These are phyloP conservation scores for Montipora capricornis DNA, from an alignment of 64 coral and sea anemone species.

Conservation along the genomic window DNA sequence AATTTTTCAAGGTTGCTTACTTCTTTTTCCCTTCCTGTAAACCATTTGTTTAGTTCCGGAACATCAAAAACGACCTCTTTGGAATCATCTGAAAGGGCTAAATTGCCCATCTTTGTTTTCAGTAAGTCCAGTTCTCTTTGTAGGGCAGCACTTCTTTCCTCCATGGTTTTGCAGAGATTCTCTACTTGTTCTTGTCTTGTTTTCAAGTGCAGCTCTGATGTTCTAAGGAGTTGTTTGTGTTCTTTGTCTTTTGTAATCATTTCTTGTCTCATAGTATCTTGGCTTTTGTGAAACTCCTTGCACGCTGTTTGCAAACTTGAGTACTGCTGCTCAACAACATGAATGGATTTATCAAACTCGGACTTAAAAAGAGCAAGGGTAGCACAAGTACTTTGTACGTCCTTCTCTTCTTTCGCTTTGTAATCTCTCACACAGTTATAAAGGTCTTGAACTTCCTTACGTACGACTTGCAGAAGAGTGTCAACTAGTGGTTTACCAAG, in stretches of 20 bases:
- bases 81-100: neutral
- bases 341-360: neutral
- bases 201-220: no score
- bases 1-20: neutral
- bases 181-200: no score
- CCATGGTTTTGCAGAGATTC: no score
- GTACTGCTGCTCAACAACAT: neutral
- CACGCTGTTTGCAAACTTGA: neutral
- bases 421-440: neutral
- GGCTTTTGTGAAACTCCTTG: neutral
- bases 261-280: neutral
- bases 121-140: neutral
- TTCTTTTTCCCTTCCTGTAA: constrained; percentile 57
- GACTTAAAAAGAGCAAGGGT: neutral
- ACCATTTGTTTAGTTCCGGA: constrained; percentile 49
- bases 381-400: neutral
- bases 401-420: neutral
- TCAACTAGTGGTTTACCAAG: neutral
- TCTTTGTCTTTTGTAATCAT: no score
- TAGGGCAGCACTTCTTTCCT: no score
- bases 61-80: constrained; percentile 35
- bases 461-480: neutral
- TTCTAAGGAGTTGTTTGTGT: no score
- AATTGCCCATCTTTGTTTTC: neutral
- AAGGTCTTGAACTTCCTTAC: neutral